Evolutionary conservation across 2,113 vertebrate species (phyloP).

Genomic region (Thunnus maccoyii): DNA sequence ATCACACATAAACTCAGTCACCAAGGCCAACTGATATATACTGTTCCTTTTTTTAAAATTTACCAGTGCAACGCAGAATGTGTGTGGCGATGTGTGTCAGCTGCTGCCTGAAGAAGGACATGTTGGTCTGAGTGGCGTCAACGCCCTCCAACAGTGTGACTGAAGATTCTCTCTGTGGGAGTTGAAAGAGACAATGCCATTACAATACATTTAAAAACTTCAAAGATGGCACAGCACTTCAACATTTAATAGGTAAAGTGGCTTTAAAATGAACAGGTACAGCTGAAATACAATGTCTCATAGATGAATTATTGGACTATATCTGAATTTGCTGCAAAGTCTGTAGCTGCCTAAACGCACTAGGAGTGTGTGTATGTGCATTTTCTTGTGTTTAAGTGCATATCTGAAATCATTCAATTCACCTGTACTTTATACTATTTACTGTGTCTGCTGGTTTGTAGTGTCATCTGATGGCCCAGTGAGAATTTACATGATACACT

Average conservation of each 20-base stretch:
- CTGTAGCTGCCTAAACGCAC: background rate
- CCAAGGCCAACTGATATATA: background rate
- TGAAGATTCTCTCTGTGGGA: slow-evolving; percentile 84
- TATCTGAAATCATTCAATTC: too few species aligned
- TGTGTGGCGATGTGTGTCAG: slow-evolving; percentile 90
- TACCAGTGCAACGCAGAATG: slow-evolving; percentile 90
- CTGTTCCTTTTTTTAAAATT: background rate
- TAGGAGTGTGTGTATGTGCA: too few species aligned
- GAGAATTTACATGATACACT: background rate
- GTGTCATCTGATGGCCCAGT: too few species aligned
- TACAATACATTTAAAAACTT: background rate
- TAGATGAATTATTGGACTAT: background rate
- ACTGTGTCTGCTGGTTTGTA: too few species aligned
- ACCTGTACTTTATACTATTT: too few species aligned
- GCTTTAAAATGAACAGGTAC: background rate
- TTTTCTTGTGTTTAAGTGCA: too few species aligned
- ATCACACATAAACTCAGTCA: background rate
- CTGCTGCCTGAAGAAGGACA: slow-evolving; percentile 92
- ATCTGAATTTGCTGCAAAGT: background rate
- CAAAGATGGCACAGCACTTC: background rate
- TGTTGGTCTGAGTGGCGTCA: slow-evolving; percentile 90
- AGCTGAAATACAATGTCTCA: background rate
- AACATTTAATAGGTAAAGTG: background rate
- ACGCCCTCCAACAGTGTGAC: slow-evolving; percentile 90
- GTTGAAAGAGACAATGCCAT: background rate